Conservation (phyloP, 2,113 vertebrate species). For the Ceratotherium simum region DNA sequence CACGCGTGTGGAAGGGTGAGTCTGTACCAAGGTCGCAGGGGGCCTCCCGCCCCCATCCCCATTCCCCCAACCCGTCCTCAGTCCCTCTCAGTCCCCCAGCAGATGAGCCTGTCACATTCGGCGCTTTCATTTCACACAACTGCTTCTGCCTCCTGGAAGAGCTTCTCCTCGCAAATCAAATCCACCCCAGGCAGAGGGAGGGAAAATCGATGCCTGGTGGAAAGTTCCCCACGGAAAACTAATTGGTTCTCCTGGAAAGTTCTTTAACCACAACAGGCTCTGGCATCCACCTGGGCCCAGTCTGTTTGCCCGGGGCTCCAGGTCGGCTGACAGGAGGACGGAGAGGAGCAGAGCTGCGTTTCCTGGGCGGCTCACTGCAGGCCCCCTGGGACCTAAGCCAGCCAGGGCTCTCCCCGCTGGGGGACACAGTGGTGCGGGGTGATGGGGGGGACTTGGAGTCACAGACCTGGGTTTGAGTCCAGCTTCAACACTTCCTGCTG, state of each 20-base stretch:
- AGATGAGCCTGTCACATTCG: conserved; percentile 57
- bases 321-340: rapidly evolving
- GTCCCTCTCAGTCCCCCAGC: neutral
- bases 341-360: neutral
- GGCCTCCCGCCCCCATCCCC: rapidly evolving
- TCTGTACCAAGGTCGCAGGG: neutral
- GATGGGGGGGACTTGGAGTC: too few relatives aligned
- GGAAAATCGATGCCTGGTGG: conserved; percentile 50
- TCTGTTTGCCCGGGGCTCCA: neutral
- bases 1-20: rapidly evolving
- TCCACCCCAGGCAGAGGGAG: neutral
- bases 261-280: conserved; percentile 48
- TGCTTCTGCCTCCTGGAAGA: conserved; percentile 46
- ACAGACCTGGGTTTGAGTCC: neutral
- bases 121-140: conserved; percentile 55
- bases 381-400: rapidly evolving
- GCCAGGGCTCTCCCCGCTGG: rapidly evolving
- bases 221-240: conserved; percentile 33
- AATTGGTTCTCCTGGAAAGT: conserved; percentile 57
- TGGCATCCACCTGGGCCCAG: neutral
- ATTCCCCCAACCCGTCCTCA: rapidly evolving
- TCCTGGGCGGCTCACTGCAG: neutral
- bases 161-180: conserved; percentile 67
- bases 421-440: neutral
- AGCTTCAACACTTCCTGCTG: neutral